Base-by-base conservation (phyloP, 2,888 invertebrate genomes). In the Toxonevra muliebris region DNA sequence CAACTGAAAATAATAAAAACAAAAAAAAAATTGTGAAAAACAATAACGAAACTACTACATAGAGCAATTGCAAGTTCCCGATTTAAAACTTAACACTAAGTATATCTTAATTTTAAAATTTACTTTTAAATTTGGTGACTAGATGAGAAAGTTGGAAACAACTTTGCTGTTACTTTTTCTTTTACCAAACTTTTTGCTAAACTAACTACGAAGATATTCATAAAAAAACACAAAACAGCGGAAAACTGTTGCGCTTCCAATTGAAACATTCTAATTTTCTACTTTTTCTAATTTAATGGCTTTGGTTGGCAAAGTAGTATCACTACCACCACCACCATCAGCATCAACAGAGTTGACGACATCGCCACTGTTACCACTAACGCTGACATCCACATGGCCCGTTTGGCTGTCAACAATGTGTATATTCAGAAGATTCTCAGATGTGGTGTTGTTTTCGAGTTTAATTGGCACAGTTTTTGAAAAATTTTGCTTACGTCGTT, bases 201-300 rank as follows among this genome's bases (percentile, higher is more conserved):
- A 15, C 8, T 48, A 48, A 48, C 48, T 48, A 48, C 48, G 11
- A 5, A 10, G 15, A 48, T 48, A 48, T 15, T n/a, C 15, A 48
- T 48, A 48, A n/a, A 48, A 15, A n/a, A 48, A 15, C 5, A 30
- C 7, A 30, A 30, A 30, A 30, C 30, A 30, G 30, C 7, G 30
- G 2, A 7, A 2, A 30, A 7, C 30, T 2, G 30, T 30, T 4
- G 3, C 30, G 30, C 30, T 30, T 12, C 48, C 48, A 48, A n/a
- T 48, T 48, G 48, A 48, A 48, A 15, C 48, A 48, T 15, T 64
- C 54, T 72, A 73, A 58, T 72, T 74, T 61, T 82, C 81, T 68
- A 76, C 70, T 62, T 77, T 76, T 75, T 83, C 83, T 69, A 80
- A 55, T 73, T 83, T 83, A 68, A 83, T 82, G 41, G 76, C 71